Percentiles rank a stretch among this genome's conserved stretches.
Conservation (phyloP, 2,113 vertebrate genomes). For the Toxotes chatareus region DNA sequence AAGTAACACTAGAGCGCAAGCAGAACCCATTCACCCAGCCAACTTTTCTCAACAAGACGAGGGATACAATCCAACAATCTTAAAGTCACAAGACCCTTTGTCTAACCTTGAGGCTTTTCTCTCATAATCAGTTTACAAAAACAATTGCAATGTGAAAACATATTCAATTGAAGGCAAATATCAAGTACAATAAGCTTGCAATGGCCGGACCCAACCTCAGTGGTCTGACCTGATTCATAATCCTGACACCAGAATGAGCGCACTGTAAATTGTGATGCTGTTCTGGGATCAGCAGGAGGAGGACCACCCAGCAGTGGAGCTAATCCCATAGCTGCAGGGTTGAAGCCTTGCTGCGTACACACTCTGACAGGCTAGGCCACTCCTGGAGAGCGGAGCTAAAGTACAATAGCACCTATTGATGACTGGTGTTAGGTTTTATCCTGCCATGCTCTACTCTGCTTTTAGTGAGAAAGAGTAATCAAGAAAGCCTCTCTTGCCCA, state of each 20-base stretch:
- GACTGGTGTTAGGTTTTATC: constrained; percentile 56
- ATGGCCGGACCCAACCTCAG: not conserved
- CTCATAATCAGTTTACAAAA: constrained; percentile 28
- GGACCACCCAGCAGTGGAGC: constrained; percentile 75
- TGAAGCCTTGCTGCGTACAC: constrained; percentile 57
- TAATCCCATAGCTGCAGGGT: constrained; percentile 75
- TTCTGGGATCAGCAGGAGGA: constrained; percentile 57
- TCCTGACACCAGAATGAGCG: constrained; percentile 45
- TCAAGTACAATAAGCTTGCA: not conserved
- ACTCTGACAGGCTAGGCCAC: constrained; percentile 60
- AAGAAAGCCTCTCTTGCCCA: constrained; percentile 20
- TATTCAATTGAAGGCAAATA: constrained; percentile 10
- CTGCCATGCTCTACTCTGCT: constrained; percentile 47
- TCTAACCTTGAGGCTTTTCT: constrained; percentile 15
- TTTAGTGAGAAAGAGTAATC: constrained; percentile 47
- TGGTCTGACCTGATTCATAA: constrained; percentile 39
- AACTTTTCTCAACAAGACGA: constrained; percentile 9
- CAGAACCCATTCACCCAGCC: constrained; percentile 18
- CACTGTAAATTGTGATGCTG: constrained; percentile 47
- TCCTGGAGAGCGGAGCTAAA: constrained; percentile 61
- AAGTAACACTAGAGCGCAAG: constrained; percentile 48
- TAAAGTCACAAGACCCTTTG: constrained; percentile 20
- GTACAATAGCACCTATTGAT: constrained; percentile 74
- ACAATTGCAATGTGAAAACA: constrained; percentile 3
- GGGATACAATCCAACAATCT: constrained; percentile 31